Percentiles rank a stretch among this genome's conserved stretches.
Evolutionary conservation across 2,113 vertebrate species (phyloP).

Genomic region (Glareola pratincola): DNA sequence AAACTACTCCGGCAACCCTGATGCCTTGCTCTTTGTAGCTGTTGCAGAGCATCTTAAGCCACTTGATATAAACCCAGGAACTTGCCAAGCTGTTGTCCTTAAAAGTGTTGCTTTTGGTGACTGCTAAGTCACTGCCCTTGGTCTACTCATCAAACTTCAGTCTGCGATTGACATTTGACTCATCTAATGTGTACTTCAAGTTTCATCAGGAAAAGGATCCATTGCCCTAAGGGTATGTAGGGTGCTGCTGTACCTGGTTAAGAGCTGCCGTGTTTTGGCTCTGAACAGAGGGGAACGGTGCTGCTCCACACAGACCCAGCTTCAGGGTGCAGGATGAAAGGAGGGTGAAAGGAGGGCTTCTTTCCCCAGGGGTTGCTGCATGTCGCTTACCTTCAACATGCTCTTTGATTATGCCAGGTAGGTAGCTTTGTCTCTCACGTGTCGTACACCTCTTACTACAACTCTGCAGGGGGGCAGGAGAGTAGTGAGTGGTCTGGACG

Average conservation of each 20-base stretch:
- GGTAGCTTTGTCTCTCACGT: not conserved
- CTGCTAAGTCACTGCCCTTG: not conserved
- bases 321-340: not conserved
- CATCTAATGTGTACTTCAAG: not conserved
- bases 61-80: not conserved
- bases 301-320: not conserved
- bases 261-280: not conserved
- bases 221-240: no score
- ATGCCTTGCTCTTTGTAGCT: rapidly evolving
- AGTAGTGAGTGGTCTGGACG: not conserved
- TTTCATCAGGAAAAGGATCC: not conserved
- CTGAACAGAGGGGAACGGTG: not conserved
- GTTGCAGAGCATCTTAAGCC: not conserved
- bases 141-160: not conserved
- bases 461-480: not conserved
- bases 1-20: not conserved
- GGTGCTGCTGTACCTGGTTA: not conserved
- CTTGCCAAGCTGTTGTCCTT: not conserved
- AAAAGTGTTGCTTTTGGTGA: not conserved
- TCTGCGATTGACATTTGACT: not conserved
- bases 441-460: not conserved
- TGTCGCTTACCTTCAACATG: not conserved
- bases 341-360: not conserved
- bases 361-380: not conserved
- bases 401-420: not conserved